Evolutionary conservation across 2,113 vertebrate species (phyloP).

Genomic region (Puffinus mauretanicus): DNA sequence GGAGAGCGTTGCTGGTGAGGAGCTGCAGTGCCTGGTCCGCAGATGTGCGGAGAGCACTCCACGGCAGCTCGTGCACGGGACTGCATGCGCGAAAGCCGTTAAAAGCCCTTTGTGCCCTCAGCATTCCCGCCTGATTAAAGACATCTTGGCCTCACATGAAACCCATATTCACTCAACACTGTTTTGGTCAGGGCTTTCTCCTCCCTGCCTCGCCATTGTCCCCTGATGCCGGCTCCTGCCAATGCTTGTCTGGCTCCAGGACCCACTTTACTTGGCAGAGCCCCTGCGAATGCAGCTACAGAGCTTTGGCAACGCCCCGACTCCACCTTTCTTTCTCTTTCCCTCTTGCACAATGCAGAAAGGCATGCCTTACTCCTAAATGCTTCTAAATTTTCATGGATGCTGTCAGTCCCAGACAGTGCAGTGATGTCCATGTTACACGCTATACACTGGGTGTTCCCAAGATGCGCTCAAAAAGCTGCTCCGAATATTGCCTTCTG

Average conservation of each 20-base stretch:
- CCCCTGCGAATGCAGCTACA: not conserved
- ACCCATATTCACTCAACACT: not conserved
- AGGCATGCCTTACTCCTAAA: not conserved
- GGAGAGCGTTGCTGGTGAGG: not conserved
- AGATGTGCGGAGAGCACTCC: not conserved
- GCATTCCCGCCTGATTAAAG: not conserved
- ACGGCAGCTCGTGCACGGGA: not conserved
- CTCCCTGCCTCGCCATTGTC: not conserved
- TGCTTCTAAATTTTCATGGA: not conserved
- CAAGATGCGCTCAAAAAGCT: not conserved
- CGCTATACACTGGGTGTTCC: not conserved
- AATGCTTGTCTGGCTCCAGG: not conserved
- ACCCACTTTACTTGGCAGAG: not conserved
- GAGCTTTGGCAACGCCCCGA: not conserved
- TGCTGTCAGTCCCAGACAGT: not conserved
- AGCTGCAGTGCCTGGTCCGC: not conserved
- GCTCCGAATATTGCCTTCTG: not conserved
- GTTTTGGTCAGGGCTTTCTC: not conserved
- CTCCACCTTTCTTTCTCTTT: not conserved
- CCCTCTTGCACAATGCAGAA: not conserved
- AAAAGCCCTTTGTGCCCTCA: not conserved
- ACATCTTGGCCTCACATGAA: not conserved
- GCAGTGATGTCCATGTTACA: not conserved
- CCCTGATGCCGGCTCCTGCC: not conserved
- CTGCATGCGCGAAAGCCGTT: not conserved